These are phyloP conservation scores for Pachyrhynchus sulphureomaculatus DNA, from an alignment of 1,140 invertebrate species.

Conservation along the genomic window DNA sequence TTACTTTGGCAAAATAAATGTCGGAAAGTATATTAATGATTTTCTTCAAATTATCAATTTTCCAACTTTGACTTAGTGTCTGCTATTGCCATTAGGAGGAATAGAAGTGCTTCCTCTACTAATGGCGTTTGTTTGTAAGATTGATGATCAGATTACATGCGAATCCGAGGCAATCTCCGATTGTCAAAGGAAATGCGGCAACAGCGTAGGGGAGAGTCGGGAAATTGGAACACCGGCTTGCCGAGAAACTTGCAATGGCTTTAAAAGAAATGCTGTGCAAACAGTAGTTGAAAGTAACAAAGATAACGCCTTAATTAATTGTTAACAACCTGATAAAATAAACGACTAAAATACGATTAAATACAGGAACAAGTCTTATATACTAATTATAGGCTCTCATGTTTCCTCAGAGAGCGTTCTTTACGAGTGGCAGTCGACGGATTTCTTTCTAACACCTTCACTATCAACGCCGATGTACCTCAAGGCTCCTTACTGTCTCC, in stretches of 20 bases:
- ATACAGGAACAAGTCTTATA: too few relatives aligned
- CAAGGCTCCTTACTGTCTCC: too few relatives aligned
- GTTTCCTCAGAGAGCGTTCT: too few relatives aligned
- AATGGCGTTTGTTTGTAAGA: constrained; percentile 39
- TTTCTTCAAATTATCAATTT: constrained; percentile 36
- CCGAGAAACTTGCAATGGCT: background rate
- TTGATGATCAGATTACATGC: constrained; percentile 43
- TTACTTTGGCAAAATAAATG: constrained; percentile 25
- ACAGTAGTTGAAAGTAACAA: too few relatives aligned
- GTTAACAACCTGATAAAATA: too few relatives aligned
- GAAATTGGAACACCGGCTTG: background rate
- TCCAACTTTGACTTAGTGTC: constrained; percentile 38
- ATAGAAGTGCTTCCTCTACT: constrained; percentile 38
- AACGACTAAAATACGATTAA: too few relatives aligned
- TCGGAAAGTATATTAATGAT: constrained; percentile 34
- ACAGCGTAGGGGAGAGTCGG: background rate
- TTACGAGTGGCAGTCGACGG: too few relatives aligned
- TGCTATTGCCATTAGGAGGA: constrained; percentile 36
- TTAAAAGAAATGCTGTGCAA: too few relatives aligned
- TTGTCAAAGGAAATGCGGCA: constrained; percentile 28
- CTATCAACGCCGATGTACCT: too few relatives aligned
- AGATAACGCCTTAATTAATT: too few relatives aligned
- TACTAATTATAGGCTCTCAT: too few relatives aligned
- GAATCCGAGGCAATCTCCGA: constrained; percentile 29
- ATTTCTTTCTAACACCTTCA: too few relatives aligned